Evolutionary conservation across 2,888 invertebrate genomes (phyloP), one percentile per base, ranked within the genome.

Genomic region (Auanema freiburgensis): DNA sequence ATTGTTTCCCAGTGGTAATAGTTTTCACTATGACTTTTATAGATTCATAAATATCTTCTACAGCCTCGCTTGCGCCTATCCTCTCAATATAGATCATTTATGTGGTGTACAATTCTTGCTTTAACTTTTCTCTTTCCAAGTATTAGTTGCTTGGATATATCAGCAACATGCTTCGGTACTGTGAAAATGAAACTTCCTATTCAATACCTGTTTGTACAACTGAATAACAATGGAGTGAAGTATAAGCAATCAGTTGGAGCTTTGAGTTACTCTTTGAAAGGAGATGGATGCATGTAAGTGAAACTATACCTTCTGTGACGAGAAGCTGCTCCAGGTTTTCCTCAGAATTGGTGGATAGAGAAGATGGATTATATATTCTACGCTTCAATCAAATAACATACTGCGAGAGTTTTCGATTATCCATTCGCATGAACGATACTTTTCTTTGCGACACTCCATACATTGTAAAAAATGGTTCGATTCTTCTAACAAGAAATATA

Each of bases 141-240:
- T n/a, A n/a, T n/a, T n/a, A 33, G 33, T 33, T 33, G 33, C 33
- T 5, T 33, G 33, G 33, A 33, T 33, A 33, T 33, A 33, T 33
- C 33, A 33, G 51, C 59, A 25, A 52, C 53, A 21, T 59, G 59
- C 21, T 59, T 59, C 43, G 59, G 59, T n/a, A 53, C 51, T n/a
- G 24, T 52, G 42, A n/a, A 40, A 41, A 43, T 59, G 8, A 24
- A 52, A 23, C 42, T 59, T 14, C 59, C 59, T n/a, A 50, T 41
- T 6, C 52, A 53, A 2, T 59, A 52, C 25, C 40, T 59, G 11
- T 44, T 43, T 18, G 51, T 59, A n/a, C 59, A 59, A 23, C 25
- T 59, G 43, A 18, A 24, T 10, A 53, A 59, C 41, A 23, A 59
- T 52, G 33, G 33, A 5, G 59, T 44, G 18, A 52, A 12, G 24